Evolutionary conservation across 35 echinoderm and acorn worm genomes (phyloP).

Genomic region (Apostichopus japonicus): DNA sequence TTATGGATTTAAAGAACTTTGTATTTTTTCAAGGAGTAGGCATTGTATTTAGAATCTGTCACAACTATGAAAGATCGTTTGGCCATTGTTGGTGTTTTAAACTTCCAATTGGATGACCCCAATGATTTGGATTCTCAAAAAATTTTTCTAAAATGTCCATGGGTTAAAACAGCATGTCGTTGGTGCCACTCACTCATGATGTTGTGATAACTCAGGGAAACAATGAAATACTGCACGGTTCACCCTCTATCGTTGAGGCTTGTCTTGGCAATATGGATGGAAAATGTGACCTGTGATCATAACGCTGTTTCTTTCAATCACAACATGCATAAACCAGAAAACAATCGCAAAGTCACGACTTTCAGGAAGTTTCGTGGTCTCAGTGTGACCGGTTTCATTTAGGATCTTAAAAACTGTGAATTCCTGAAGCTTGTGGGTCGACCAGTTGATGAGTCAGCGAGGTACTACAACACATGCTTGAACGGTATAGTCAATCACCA

Average conservation of each 20-base stretch:
- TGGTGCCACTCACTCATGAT: background rate
- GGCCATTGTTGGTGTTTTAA: background rate
- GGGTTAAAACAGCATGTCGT: background rate
- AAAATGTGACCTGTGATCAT: slow-evolving; percentile 36
- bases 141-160: background rate
- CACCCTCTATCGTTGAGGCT: background rate
- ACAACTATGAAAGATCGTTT: background rate
- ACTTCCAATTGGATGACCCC: slow-evolving; percentile 2
- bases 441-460: slow-evolving; percentile 13
- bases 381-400: background rate
- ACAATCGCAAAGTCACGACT: background rate
- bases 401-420: slow-evolving; percentile 34
- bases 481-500: background rate
- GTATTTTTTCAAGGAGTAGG: slow-evolving; percentile 11
- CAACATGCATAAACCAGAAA: background rate
- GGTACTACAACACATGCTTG: background rate
- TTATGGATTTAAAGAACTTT: slow-evolving; percentile 20
- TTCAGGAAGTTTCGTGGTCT: slow-evolving; percentile 11
- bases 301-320: background rate
- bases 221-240: background rate
- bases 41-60: slow-evolving; percentile 17
- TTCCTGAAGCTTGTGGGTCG: background rate
- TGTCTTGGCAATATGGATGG: background rate
- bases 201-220: background rate
- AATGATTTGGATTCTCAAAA: background rate